A percentile compares a stretch with the other conserved stretches of the same genome.
Evolutionary conservation across 2,113 vertebrate species (phyloP).

Genomic region (Lasiurus cinereus): DNA sequence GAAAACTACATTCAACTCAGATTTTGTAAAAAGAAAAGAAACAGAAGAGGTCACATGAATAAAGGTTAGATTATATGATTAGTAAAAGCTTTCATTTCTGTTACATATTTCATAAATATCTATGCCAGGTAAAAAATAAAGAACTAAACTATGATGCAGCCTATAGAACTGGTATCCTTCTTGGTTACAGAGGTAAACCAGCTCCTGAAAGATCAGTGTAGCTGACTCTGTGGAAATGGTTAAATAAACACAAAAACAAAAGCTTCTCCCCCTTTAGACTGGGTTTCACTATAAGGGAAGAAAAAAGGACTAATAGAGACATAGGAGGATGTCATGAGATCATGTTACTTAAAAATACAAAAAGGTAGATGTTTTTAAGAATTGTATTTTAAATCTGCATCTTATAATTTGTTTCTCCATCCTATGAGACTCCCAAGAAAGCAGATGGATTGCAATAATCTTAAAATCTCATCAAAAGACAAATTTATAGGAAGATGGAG

Average conservation of each 20-base stretch:
- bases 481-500: slow-evolving; percentile 27
- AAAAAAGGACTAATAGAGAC: slow-evolving; percentile 51
- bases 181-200: background rate
- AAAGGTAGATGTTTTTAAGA: slow-evolving; percentile 57
- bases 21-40: background rate
- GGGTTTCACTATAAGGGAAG: slow-evolving; percentile 36
- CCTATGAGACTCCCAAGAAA: slow-evolving; percentile 49
- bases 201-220: background rate
- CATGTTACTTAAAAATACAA: slow-evolving; percentile 60
- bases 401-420: slow-evolving; percentile 58
- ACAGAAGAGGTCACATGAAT: background rate
- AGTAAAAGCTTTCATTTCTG: slow-evolving; percentile 8
- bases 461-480: slow-evolving; percentile 56
- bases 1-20: slow-evolving; percentile 1
- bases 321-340: slow-evolving; percentile 45
- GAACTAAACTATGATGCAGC: background rate
- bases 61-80: background rate
- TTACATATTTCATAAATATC: background rate
- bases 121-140: background rate
- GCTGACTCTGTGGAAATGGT: background rate
- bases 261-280: background rate
- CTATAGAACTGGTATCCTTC: background rate
- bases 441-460: slow-evolving; percentile 43
- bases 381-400: slow-evolving; percentile 17
- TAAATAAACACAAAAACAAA: slow-evolving; percentile 53